phyloP scores from a whole-genome alignment of 2,888 invertebrate species.

The Harpalus rubripes region DNA sequence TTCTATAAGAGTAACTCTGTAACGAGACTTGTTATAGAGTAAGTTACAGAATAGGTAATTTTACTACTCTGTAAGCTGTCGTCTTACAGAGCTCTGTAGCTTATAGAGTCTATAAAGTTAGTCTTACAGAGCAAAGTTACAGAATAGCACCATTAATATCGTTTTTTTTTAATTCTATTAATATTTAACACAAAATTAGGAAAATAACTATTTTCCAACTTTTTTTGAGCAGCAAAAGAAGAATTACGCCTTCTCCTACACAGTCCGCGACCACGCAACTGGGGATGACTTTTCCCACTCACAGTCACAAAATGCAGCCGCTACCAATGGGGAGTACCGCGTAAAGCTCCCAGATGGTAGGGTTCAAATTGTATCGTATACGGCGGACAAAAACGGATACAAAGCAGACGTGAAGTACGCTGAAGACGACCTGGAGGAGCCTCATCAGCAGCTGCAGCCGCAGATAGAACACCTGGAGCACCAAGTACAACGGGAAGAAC shows the following conservation, averaged over 20 bases:
- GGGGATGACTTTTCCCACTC: slow-evolving; percentile 85
- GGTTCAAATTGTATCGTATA: slow-evolving; percentile 80
- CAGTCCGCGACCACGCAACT: slow-evolving; percentile 81
- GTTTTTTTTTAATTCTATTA: too few species aligned
- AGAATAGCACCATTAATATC: too few species aligned
- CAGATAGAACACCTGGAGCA: slow-evolving; percentile 9
- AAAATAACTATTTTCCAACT: background rate
- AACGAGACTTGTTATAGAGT: too few species aligned
- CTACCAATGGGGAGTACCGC: slow-evolving; percentile 84
- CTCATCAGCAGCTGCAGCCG: background rate
- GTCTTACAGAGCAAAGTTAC: too few species aligned
- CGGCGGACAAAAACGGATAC: slow-evolving; percentile 84
- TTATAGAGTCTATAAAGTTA: too few species aligned
- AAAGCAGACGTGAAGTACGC: slow-evolving; percentile 83
- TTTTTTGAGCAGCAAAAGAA: slow-evolving; percentile 73
- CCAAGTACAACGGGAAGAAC: background rate
- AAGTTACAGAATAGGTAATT: too few species aligned
- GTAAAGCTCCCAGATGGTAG: slow-evolving; percentile 85
- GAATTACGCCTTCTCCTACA: slow-evolving; percentile 84
- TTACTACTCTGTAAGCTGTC: too few species aligned
- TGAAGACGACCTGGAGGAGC: slow-evolving; percentile 66
- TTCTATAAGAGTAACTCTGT: too few species aligned
- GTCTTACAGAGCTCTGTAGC: too few species aligned
- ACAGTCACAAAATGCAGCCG: slow-evolving; percentile 82
- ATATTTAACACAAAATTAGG: too few species aligned